Evolutionary conservation across 2,888 invertebrate species (phyloP), one percentile per base, ranked within the genome.

Genomic region (Euzetes globulus): DNA sequence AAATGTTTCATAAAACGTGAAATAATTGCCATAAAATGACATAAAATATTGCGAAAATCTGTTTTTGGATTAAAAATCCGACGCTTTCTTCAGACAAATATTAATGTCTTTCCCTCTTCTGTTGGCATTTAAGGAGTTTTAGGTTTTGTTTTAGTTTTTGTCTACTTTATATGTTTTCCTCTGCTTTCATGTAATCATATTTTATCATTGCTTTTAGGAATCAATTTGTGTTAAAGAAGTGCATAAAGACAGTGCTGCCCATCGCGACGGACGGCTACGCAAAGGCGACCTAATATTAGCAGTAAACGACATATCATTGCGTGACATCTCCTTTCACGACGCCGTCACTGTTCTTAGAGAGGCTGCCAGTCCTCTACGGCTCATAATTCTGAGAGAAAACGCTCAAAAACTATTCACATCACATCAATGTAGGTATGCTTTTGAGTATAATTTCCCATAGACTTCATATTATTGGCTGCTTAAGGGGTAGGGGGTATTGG

Each of bases 281-380:
- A 76, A 78, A 75, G 80, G 80, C n/a, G 80, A 80, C 75, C 78
- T 80, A 22, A 76, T 80, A 29, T 75, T 80, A 50, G 79, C 79
- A 22, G 79, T 80, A 25, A 80, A 80, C 68, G 80, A 80, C 71
- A 77, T 76, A n/a, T 78, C 79, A 13, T 77, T 80, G 73, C 78
- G 79, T 6, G 78, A 79, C 25, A 75, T 78, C 22, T 75, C 78
- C 25, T 75, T 74, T 25, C 74, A 73, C 4, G 79, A 80, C 37
- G 80, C 80, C 17, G 76, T 79, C 19, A 72, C 74, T 33, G 77
- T 77, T 15, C 75, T 80, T 37, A 77, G 78, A 70, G 79, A 79
- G 75, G 78, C 79, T 15, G 68, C 79, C 11, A 79, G 79, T 11
- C 80, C 80, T 37, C 77, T 80, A 27, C 77, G 79, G 13, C 77